phyloP scores from a whole-genome alignment of 2,888 invertebrate genomes.

The Ennomos quercinarius region DNA sequence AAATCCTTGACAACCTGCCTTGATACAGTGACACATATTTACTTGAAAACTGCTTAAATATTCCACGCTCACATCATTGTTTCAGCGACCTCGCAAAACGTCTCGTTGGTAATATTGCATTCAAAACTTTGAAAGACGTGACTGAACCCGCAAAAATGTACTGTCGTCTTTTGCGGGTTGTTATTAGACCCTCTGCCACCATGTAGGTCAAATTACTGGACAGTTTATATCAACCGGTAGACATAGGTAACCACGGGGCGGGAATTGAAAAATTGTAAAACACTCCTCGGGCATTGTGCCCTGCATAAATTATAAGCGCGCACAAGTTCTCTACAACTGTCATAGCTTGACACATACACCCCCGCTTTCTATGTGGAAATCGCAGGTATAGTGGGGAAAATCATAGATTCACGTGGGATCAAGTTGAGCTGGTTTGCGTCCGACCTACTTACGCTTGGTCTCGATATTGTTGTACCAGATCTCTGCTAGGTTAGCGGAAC shows the following conservation, averaged over 20 bases:
- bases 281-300: conserved; percentile 72
- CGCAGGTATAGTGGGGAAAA: conserved; percentile 48
- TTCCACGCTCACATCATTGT: conserved; percentile 43
- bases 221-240: conserved; percentile 40
- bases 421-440: conserved; percentile 53
- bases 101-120: conserved; percentile 45
- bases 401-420: conserved; percentile 60
- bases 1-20: conserved; percentile 31
- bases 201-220: conserved; percentile 2
- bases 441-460: conserved; percentile 75
- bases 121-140: neutral
- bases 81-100: conserved; percentile 49
- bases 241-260: conserved; percentile 50
- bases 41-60: conserved; percentile 42
- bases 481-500: conserved; percentile 63
- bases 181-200: neutral
- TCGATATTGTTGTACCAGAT: conserved; percentile 76
- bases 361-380: conserved; percentile 50
- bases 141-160: neutral
- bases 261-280: conserved; percentile 71
- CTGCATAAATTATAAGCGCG: conserved; percentile 79
- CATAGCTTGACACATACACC: conserved; percentile 51
- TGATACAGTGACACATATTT: conserved; percentile 35
- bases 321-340: conserved; percentile 62
- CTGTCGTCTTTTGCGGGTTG: neutral